phyloP scores from a whole-genome alignment of 2,113 vertebrate genomes.

The Phocoena phocoena region DNA sequence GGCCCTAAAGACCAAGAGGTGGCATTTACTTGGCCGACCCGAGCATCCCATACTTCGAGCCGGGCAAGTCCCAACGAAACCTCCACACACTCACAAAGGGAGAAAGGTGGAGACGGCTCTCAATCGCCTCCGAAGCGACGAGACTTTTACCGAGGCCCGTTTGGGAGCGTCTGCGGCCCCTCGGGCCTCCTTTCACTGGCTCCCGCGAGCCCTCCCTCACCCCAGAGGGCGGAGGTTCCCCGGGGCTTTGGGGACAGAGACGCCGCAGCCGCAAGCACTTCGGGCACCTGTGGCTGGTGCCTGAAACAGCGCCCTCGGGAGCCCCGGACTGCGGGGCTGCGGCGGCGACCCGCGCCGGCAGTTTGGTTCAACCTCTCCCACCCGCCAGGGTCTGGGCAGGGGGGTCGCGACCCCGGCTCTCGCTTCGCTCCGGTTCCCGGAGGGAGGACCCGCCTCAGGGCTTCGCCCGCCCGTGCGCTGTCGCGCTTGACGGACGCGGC shows the following conservation, averaged over 20 bases:
- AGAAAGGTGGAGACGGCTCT: neutral
- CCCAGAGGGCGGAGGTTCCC: slow-evolving; percentile 11
- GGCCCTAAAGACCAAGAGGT: neutral
- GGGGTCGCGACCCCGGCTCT: neutral
- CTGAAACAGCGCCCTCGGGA: neutral
- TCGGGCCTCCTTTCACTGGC: neutral
- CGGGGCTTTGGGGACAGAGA: neutral
- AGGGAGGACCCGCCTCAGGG: neutral
- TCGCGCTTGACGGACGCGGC: neutral
- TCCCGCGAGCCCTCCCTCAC: neutral
- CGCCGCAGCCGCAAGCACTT: neutral
- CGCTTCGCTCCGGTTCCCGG: neutral
- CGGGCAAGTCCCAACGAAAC: neutral
- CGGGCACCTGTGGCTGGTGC: neutral
- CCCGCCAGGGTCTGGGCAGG: neutral
- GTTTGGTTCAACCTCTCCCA: slow-evolving; percentile 54
- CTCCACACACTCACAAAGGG: neutral
- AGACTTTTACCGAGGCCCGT: neutral
- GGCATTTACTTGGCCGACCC: neutral
- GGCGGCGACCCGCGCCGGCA: neutral
- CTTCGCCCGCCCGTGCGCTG: fast-evolving
- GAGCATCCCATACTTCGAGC: neutral
- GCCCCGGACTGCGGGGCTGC: neutral
- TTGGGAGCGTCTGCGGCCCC: neutral
- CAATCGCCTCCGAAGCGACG: neutral